Evolutionary conservation across 1,140 invertebrate genomes (phyloP), one percentile per base, ranked within the genome.

Genomic region (Drosophila repletoides): DNA sequence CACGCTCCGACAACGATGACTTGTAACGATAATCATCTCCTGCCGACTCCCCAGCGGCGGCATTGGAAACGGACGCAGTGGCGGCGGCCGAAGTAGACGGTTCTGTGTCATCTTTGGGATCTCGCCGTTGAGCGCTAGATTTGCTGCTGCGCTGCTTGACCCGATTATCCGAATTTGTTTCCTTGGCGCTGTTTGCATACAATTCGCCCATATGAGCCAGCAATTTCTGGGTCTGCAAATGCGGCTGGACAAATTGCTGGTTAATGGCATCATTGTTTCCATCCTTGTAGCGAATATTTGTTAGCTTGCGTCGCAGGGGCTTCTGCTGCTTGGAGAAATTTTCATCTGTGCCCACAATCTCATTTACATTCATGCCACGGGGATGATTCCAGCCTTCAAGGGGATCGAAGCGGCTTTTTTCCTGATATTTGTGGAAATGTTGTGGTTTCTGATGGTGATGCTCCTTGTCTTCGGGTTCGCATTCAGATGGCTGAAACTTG

Each of bases 351-450:
- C 19, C 3, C 1, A 12, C 2, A 2, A 6, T 4, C 0, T 29
- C 17, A 0, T 43, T 1, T 0, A 21, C 14, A 5, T 31, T 71
- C 12, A 3, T 1, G 2, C 22, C 5, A 9, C 28, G 12, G 1
- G 79, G 60, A 29, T 71, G 67, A 0, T 76, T 77, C 77, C 72
- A 81, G 4, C 72, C 64, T 6, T 43, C 43, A 7, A 76, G 41
- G 0, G 73, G 59, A 53, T 83, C 79, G 12, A 2, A n/a, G 1
- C 5, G 9, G 1, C 2, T 2, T 3, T 6, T 17, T 5, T 24
- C 4, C 9, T 46, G 24, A 7, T n/a, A 26, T 7, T 26, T 3
- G 3, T 19, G 15, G 1, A 6, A 0, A 1, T 38, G 2, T 3
- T 46, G 17, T 7, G 9, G 0, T 4, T 1, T 1, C n/a, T 48